Evolutionary conservation across 2,888 invertebrate species (phyloP).

Genomic region (Xanthostigma xanthostigma): DNA sequence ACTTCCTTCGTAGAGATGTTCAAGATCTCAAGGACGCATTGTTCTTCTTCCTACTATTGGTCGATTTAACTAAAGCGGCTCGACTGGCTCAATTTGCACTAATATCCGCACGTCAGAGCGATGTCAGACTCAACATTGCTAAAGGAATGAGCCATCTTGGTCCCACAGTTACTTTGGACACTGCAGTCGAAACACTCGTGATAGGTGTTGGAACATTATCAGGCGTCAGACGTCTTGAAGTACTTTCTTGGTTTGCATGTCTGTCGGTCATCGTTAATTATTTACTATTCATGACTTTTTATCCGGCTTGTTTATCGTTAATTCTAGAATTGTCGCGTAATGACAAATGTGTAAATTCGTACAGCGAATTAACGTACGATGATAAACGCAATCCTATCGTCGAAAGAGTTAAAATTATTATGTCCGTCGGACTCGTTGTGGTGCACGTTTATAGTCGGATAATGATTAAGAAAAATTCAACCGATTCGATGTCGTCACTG

Average conservation of each 20-base stretch:
- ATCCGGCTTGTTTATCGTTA: slow-evolving; percentile 80
- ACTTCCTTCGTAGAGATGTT: slow-evolving; percentile 70
- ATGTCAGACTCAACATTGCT: slow-evolving; percentile 75
- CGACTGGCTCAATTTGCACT: slow-evolving; percentile 69
- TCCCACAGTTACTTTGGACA: slow-evolving; percentile 79
- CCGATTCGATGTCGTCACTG: slow-evolving; percentile 8
- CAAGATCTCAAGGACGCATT: slow-evolving; percentile 83
- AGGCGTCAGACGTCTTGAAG: slow-evolving; percentile 73
- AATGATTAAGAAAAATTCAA: slow-evolving; percentile 7
- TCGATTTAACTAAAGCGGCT: slow-evolving; percentile 82
- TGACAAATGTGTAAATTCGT: slow-evolving; percentile 16
- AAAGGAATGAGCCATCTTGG: slow-evolving; percentile 75
- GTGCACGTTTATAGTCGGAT: slow-evolving; percentile 62
- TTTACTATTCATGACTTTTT: slow-evolving; percentile 85
- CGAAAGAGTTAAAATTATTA: slow-evolving; percentile 85
- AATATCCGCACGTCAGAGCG: slow-evolving; percentile 63
- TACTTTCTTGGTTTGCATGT: slow-evolving; percentile 82
- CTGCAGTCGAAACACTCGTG: slow-evolving; percentile 73
- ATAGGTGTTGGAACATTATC: slow-evolving; percentile 86
- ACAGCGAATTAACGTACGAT: slow-evolving; percentile 36
- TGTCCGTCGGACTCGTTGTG: slow-evolving; percentile 79
- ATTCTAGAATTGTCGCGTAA: slow-evolving; percentile 54
- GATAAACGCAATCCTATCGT: slow-evolving; percentile 85
- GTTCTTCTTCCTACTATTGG: slow-evolving; percentile 78
- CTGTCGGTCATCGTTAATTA: slow-evolving; percentile 84